A percentile compares a stretch with the other conserved stretches of the same genome.
Conservation (phyloP, 2,888 invertebrate genomes). For the Linnaemya tessellans region DNA sequence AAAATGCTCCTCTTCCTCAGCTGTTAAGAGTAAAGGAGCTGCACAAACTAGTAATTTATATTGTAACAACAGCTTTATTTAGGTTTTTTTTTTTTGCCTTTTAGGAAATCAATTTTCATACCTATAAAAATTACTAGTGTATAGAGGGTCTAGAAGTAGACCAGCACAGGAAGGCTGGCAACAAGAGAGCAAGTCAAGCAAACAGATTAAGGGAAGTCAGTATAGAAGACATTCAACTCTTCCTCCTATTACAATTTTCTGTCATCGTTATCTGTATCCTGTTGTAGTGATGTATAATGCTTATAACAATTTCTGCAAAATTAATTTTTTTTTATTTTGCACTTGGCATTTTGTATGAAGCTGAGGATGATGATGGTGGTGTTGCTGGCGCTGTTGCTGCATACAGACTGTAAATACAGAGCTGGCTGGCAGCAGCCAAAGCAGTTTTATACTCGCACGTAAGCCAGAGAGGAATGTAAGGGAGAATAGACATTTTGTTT, state of each 20-base stretch:
- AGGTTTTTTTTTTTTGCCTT: not conserved
- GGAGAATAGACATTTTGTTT: slow-evolving; percentile 27
- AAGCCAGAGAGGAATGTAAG: slow-evolving; percentile 13
- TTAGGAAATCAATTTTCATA: slow-evolving; percentile 53
- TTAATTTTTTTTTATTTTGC: slow-evolving; percentile 62
- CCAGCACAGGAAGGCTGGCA: slow-evolving; percentile 17
- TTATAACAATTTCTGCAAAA: slow-evolving; percentile 60
- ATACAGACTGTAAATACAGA: slow-evolving; percentile 33
- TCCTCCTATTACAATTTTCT: slow-evolving; percentile 55
- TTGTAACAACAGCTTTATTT: slow-evolving; percentile 40
- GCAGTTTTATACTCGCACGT: not conserved
- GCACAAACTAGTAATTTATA: slow-evolving; percentile 48
- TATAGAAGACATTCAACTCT: slow-evolving; percentile 62
- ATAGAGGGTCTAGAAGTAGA: slow-evolving; percentile 25
- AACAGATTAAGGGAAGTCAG: slow-evolving; percentile 41
- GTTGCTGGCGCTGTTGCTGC: not conserved
- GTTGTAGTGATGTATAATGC: slow-evolving; percentile 36
- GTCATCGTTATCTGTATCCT: slow-evolving; percentile 65
- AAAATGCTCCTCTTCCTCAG: slow-evolving; percentile 42
- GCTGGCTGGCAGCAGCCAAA: slow-evolving; percentile 9
- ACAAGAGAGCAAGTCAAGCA: not conserved
- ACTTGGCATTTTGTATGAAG: slow-evolving; percentile 27
- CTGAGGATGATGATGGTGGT: not conserved
- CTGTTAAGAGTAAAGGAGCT: slow-evolving; percentile 33
- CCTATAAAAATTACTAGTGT: slow-evolving; percentile 37